Percentiles rank a stretch among this genome's conserved stretches.
phyloP scores from a whole-genome alignment of 2,113 vertebrate species.

The Balaeniceps rex region DNA sequence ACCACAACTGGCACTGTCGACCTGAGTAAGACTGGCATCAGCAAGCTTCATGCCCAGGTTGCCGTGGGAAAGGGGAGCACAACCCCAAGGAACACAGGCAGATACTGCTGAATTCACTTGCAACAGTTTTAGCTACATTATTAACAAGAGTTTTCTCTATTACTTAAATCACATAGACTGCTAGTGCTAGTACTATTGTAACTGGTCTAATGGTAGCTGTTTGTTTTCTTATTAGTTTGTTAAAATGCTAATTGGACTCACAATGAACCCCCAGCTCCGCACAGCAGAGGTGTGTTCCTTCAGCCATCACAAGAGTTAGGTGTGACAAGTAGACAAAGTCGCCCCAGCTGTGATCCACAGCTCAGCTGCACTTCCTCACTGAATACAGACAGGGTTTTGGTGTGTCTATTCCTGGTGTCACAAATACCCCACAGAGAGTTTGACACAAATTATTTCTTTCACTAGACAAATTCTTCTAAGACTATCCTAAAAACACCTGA shows the following conservation, averaged over 20 bases:
- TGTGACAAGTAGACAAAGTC: too few relatives aligned
- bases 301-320: not conserved
- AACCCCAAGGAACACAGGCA: not conserved
- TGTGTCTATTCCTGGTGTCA: not conserved
- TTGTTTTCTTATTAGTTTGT: not conserved
- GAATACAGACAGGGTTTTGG: not conserved
- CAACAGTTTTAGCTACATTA: fast-evolving
- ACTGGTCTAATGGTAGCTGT: not conserved
- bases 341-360: not conserved
- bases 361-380: not conserved
- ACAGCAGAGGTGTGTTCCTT: fast-evolving
- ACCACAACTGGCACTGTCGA: not conserved
- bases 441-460: not conserved
- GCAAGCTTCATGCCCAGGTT: not conserved
- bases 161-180: fast-evolving
- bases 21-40: not conserved
- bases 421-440: not conserved
- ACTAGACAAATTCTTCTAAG: not conserved
- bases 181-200: fast-evolving
- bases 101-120: not conserved
- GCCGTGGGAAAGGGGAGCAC: fast-evolving
- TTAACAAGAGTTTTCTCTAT: too few relatives aligned
- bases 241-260: fast-evolving
- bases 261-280: not conserved
- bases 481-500: not conserved